A percentile compares a stretch with the other conserved stretches of the same genome.
phyloP scores from a whole-genome alignment of 2,888 invertebrate species.

The Drosophila phalerata region DNA sequence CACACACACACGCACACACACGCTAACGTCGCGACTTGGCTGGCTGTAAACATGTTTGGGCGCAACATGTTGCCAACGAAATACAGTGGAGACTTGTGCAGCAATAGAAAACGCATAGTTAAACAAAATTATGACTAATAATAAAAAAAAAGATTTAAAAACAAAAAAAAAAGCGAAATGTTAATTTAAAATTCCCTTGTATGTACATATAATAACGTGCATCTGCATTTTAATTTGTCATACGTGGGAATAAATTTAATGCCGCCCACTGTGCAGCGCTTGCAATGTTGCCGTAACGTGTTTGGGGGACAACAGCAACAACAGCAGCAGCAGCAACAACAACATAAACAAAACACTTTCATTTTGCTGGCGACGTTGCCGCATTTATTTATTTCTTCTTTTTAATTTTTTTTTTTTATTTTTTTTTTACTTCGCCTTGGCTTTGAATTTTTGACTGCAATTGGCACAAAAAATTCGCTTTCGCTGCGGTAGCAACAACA shows the following conservation, averaged over 20 bases:
- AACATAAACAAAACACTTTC: constrained; percentile 69
- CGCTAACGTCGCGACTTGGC: constrained; percentile 6
- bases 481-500: constrained; percentile 54
- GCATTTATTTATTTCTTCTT: constrained; percentile 3
- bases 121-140: constrained; percentile 9
- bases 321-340: constrained; percentile 32
- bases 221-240: constrained; percentile 1
- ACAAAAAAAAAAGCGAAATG: constrained; percentile 22
- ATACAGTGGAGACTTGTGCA: constrained; percentile 30
- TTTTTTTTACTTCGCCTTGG: constrained; percentile 49
- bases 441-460: constrained; percentile 71
- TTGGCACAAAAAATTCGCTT: constrained; percentile 75
- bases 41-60: constrained; percentile 51
- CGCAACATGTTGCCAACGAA: constrained; percentile 56
- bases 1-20: constrained; percentile 9
- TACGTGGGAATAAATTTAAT: constrained; percentile 35
- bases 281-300: constrained; percentile 56
- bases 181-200: constrained; percentile 6
- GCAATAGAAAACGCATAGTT: not conserved
- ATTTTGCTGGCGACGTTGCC: constrained; percentile 55
- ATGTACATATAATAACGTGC: constrained; percentile 7
- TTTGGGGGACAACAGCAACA: constrained; percentile 45
- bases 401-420: too few relatives aligned
- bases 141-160: not conserved
- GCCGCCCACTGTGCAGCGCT: constrained; percentile 50